A percentile compares a stretch with the other conserved stretches of the same genome.
Evolutionary conservation across 2,888 invertebrate genomes (phyloP).

Genomic region (Cosmopolites sordidus): DNA sequence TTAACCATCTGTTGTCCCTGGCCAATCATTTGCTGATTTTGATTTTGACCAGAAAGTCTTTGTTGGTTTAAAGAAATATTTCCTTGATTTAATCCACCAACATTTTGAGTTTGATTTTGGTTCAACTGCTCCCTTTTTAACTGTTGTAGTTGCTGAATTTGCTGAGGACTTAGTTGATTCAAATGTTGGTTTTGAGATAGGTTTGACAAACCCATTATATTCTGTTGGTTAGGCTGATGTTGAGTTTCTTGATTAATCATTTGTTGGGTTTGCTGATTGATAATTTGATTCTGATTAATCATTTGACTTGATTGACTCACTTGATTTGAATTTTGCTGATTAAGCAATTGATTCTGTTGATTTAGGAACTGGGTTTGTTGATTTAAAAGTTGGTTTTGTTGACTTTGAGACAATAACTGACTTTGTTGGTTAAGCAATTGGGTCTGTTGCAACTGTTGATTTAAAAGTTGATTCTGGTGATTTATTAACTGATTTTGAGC

Average conservation of each 20-base stretch:
- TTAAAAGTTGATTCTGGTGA: conserved; percentile 25
- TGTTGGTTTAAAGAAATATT: conserved; percentile 8
- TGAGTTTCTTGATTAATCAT: conserved; percentile 16
- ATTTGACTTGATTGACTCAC: conserved; percentile 11
- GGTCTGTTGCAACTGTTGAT: conserved; percentile 22
- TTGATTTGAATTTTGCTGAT: conserved; percentile 10
- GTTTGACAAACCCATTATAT: conserved; percentile 16
- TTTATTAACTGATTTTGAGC: conserved; percentile 14
- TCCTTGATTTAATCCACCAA: conserved; percentile 1
- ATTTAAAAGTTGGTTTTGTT: conserved; percentile 24
- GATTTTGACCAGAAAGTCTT: conserved; percentile 11
- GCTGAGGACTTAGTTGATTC: conserved; percentile 43
- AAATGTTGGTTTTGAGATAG: conserved; percentile 36
- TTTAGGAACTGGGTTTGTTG: conserved; percentile 24
- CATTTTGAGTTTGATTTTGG: conserved; percentile 31
- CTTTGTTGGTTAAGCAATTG: conserved; percentile 17
- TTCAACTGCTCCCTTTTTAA: conserved; percentile 30
- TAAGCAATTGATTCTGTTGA: conserved; percentile 9
- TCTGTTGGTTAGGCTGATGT: conserved; percentile 13
- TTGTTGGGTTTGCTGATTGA: conserved; percentile 16
- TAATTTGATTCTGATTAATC: conserved; percentile 13
- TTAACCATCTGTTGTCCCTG: conserved; percentile 44
- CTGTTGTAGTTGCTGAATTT: conserved; percentile 31
- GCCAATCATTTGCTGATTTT: conserved; percentile 51
- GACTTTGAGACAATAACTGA: conserved; percentile 7